Base-by-base conservation (phyloP, 2,113 vertebrate genomes). In the Indicator indicator region DNA sequence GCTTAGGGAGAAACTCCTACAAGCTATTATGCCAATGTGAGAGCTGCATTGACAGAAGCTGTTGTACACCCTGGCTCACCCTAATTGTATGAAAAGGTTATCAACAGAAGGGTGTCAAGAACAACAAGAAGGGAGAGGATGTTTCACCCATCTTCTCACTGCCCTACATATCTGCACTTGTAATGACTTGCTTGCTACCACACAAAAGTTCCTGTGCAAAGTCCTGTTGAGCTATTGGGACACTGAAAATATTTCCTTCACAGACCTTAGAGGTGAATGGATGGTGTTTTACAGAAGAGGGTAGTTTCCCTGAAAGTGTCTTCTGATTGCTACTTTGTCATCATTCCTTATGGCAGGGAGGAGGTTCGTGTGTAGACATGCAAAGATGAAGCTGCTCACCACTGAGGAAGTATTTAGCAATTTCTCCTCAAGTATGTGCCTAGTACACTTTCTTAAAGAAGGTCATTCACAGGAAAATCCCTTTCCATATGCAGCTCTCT, bases 391-490 rank as follows among this genome's bases (percentile, higher is more conserved):
- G 59, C 60, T 83, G 14, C 38, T 93, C 76, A 50, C 27, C 33
- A 7, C 72, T 20, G 28, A 54, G 46, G 28, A 54, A 83, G 6
- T 19, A 32, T 90, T 81, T 62, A 64, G 27, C 50, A 88, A 32
- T 91, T 74, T 68, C 58, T 60, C 20, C 54, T 74, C 58, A 75
- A 72, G 88, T 3, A 62, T 9, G 5, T 63, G 52, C 42, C 19
- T 46, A 11, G 18, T 72, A 55, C 9, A 21, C 86, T 89, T 69
- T 32, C 63, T 73, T 64, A 50, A 79, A 48, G 58, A 86, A 95
- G 62, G 85, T 86, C 59, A 62, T 78, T 85, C 59, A n/a, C 70
- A 90, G 85, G 96, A 96, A 95, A 90, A 94, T 73, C 86, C 91
- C 71, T 64, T 95, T 92, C 89, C 63, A 59, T 74, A 65, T 77